Percentiles rank a stretch among this genome's conserved stretches.
Evolutionary conservation across 2,113 vertebrate species (phyloP).

Genomic region (Mormoops blainvillei): DNA sequence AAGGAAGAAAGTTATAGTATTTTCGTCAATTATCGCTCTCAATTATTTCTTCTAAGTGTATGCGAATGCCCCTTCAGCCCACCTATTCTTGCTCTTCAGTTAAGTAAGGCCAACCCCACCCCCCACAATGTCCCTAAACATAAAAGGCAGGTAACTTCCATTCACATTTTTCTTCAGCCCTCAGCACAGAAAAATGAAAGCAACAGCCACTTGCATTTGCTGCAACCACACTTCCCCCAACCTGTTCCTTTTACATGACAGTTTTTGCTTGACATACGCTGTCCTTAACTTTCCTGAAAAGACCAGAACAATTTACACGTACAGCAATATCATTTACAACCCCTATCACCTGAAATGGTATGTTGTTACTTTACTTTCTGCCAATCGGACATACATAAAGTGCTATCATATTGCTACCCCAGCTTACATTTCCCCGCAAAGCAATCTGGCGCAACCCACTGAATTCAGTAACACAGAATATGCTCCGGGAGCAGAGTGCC

Average conservation of each 20-base stretch:
- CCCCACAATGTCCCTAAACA: background rate
- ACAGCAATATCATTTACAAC: background rate
- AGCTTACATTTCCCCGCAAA: slow-evolving; percentile 33
- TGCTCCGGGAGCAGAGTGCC: background rate
- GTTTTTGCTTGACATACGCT: background rate
- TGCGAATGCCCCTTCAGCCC: background rate
- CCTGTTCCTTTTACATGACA: background rate
- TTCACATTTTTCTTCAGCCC: background rate
- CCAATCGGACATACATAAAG: background rate
- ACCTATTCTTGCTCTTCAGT: background rate
- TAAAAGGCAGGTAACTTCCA: background rate
- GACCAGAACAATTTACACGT: background rate
- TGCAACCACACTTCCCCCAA: background rate
- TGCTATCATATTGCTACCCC: background rate
- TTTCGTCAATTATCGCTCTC: background rate
- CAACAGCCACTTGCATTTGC: background rate
- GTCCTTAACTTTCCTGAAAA: background rate
- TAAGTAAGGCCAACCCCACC: background rate
- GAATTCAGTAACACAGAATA: background rate
- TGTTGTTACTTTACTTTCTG: slow-evolving; percentile 11
- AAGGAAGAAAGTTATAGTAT: background rate
- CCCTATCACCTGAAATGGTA: background rate
- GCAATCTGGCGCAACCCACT: background rate
- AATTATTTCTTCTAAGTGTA: background rate
- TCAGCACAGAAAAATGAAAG: background rate